Percentiles rank a stretch among this genome's conserved stretches.
Conservation (phyloP, 2,113 vertebrate genomes). For the Pavo muticus region DNA sequence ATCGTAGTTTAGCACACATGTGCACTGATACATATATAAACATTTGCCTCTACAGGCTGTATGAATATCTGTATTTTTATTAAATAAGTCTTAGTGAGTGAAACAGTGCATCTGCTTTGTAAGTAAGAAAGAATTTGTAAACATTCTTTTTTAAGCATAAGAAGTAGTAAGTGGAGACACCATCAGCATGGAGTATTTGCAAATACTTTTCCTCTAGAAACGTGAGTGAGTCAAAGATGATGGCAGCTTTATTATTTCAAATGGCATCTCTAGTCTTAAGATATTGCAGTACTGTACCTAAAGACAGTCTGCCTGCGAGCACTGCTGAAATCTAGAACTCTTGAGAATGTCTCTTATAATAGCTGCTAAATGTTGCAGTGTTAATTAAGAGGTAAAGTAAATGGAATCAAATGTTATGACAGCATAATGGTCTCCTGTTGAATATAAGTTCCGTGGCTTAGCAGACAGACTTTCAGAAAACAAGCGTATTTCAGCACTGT, state of each 20-base stretch:
- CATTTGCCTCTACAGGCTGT: background rate
- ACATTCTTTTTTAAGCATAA: background rate
- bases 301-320: conserved; percentile 6
- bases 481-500: background rate
- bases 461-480: conserved; percentile 1
- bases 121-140: background rate
- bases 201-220: background rate
- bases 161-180: background rate
- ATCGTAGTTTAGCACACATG: background rate
- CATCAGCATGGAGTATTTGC: background rate
- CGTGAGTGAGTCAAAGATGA: background rate
- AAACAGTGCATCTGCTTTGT: background rate
- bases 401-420: conserved; percentile 30
- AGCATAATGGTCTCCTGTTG: conserved; percentile 35
- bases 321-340: conserved; percentile 49
- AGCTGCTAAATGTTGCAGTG: conserved; percentile 54
- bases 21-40: background rate
- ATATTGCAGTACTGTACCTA: background rate
- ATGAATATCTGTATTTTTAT: background rate
- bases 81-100: background rate
- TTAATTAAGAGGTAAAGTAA: conserved; percentile 58
- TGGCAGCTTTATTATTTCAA: conserved; percentile 26
- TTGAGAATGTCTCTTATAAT: conserved; percentile 37
- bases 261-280: background rate
- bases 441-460: conserved; percentile 49